These are phyloP conservation scores for Chionoecetes opilio DNA, from an alignment of 1,140 invertebrate genomes.

Conservation along the genomic window DNA sequence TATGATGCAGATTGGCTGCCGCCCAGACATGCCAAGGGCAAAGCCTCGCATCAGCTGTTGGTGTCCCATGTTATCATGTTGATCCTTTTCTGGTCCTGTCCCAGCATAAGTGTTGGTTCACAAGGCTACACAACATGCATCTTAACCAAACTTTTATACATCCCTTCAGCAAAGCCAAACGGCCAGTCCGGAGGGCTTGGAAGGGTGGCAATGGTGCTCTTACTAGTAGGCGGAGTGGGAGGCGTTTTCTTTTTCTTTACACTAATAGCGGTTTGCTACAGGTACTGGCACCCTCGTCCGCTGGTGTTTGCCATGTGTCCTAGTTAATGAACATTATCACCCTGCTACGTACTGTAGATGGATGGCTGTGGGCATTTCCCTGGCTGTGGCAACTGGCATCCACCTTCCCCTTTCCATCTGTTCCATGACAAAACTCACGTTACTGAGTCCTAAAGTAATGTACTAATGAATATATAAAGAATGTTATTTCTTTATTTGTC, in stretches of 20 bases:
- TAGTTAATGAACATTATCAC: constrained; percentile 63
- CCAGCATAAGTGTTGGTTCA: constrained; percentile 55
- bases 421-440: constrained; percentile 54
- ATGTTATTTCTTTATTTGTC: too few relatives aligned
- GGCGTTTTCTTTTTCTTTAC: constrained; percentile 97
- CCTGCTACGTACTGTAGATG: constrained; percentile 77
- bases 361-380: constrained; percentile 66
- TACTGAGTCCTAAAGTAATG: background rate
- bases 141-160: constrained; percentile 84
- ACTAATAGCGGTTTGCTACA: constrained; percentile 97
- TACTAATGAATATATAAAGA: too few relatives aligned
- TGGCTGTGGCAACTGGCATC: constrained; percentile 74
- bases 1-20: constrained; percentile 48
- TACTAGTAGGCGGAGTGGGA: constrained; percentile 95
- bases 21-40: background rate
- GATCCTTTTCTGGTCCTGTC: constrained; percentile 15
- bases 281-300: constrained; percentile 86
- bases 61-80: constrained; percentile 22
- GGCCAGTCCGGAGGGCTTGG: constrained; percentile 91
- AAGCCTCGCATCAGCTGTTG: constrained; percentile 28
- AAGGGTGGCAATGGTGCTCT: constrained; percentile 94
- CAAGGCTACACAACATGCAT: constrained; percentile 37
- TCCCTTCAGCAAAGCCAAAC: constrained; percentile 84
- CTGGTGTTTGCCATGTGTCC: constrained; percentile 68
- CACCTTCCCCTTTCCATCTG: constrained; percentile 51